Evolutionary conservation across 2,113 vertebrate species (phyloP).

Genomic region (Promerops cafer): DNA sequence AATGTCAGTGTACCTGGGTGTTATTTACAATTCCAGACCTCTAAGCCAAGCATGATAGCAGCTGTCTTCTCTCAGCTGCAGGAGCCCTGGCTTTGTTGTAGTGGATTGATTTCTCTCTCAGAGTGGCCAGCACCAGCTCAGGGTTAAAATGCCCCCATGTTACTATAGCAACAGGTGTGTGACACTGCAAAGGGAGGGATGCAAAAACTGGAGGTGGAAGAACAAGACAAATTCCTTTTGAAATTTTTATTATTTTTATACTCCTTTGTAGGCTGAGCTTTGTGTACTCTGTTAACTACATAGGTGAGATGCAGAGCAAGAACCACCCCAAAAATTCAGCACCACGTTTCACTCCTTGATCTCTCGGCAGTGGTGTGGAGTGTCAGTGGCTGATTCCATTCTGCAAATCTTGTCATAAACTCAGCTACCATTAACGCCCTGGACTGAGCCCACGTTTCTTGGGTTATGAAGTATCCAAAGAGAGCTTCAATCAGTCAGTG

Average conservation of each 20-base stretch:
- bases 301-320: not conserved
- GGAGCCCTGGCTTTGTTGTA: not conserved
- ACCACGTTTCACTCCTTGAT: not conserved
- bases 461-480: not conserved
- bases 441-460: not conserved
- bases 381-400: not conserved
- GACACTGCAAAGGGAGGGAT: not conserved
- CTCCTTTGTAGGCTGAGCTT: not conserved
- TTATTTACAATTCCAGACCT: not conserved
- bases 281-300: not conserved
- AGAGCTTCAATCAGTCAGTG: not conserved
- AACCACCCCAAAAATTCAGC: not conserved
- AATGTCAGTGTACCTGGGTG: not conserved
- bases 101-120: not conserved
- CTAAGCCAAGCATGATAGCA: not conserved
- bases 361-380: accelerated
- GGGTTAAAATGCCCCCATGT: not conserved
- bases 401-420: not conserved
- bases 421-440: not conserved
- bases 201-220: not conserved
- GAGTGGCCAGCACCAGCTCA: not conserved
- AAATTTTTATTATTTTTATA: not conserved
- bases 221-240: not conserved
- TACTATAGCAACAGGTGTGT: not conserved
- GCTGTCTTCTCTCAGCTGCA: constrained; percentile 1